Evolutionary conservation across 2,113 vertebrate species (phyloP).

Genomic region (Paradoxurus hermaphroditus): DNA sequence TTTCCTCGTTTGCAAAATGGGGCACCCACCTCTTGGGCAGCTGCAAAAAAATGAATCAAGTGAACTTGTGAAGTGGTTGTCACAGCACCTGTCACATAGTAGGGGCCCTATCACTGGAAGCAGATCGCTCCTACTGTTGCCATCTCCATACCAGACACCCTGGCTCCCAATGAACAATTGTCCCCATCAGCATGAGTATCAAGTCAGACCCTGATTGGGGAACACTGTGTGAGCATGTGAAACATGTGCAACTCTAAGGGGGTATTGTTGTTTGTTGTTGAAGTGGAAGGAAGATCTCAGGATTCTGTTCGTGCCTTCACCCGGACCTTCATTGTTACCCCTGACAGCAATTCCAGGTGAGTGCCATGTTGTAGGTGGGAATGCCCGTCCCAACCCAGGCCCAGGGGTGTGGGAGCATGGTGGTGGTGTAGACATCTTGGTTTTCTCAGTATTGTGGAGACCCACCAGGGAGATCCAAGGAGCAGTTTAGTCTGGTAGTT

Average conservation of each 20-base stretch:
- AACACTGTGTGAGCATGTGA: not conserved
- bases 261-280: not conserved
- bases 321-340: slow-evolving; percentile 86
- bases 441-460: not conserved
- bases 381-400: not conserved
- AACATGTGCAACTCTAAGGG: not conserved
- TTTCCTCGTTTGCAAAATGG: not conserved
- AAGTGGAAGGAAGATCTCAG: slow-evolving; percentile 84
- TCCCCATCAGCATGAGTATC: not conserved
- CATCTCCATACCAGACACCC: not conserved
- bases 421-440: not conserved
- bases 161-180: not conserved
- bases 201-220: not conserved
- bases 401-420: not conserved
- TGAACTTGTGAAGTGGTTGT: not conserved
- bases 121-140: not conserved
- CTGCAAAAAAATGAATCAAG: not conserved
- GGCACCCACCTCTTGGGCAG: not conserved
- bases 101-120: not conserved
- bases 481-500: not conserved
- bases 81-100: not conserved
- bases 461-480: no score
- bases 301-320: slow-evolving; percentile 87
- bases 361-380: not conserved
- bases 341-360: slow-evolving; percentile 80